A percentile compares a stretch with the other conserved stretches of the same genome.
Conservation (phyloP, 2,888 invertebrate species). For the Tinea trinotella region DNA sequence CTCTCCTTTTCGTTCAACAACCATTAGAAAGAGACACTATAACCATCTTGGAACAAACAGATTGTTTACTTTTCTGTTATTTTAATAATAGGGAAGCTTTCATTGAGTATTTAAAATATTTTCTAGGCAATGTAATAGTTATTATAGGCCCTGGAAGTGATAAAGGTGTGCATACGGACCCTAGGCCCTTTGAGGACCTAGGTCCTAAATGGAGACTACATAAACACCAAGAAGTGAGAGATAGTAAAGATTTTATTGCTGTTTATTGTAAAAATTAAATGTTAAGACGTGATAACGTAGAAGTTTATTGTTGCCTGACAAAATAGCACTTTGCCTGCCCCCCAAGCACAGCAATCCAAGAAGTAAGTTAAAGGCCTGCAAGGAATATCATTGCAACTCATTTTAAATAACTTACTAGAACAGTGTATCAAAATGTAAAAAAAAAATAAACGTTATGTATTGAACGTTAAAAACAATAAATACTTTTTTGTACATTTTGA, state of each 20-base stretch:
- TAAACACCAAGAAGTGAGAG: slow-evolving; percentile 71
- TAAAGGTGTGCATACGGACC: slow-evolving; percentile 78
- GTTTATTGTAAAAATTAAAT: slow-evolving; percentile 67
- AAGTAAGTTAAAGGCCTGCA: too few relatives aligned
- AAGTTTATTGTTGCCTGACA: too few relatives aligned
- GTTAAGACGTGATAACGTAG: too few relatives aligned
- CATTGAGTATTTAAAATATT: slow-evolving; percentile 75
- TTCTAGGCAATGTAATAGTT: slow-evolving; percentile 76
- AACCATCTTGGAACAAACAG: slow-evolving; percentile 45
- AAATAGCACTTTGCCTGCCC: too few relatives aligned
- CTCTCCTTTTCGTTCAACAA: slow-evolving; percentile 55
- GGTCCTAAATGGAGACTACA: slow-evolving; percentile 72
- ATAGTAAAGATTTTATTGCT: slow-evolving; percentile 76
- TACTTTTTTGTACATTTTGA: too few relatives aligned
- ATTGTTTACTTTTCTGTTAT: slow-evolving; percentile 84
- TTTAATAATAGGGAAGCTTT: slow-evolving; percentile 83
- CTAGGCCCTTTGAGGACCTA: slow-evolving; percentile 75
- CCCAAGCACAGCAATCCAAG: too few relatives aligned
- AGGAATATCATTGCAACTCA: too few relatives aligned
- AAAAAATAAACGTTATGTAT: too few relatives aligned
- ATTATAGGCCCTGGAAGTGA: slow-evolving; percentile 81
- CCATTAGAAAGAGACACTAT: slow-evolving; percentile 44
- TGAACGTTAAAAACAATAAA: too few relatives aligned
- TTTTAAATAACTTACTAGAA: too few relatives aligned
- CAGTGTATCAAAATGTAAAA: too few relatives aligned